Evolutionary conservation across 2,888 invertebrate genomes (phyloP), one percentile per base, ranked within the genome.

Genomic region (Volucella inflata): DNA sequence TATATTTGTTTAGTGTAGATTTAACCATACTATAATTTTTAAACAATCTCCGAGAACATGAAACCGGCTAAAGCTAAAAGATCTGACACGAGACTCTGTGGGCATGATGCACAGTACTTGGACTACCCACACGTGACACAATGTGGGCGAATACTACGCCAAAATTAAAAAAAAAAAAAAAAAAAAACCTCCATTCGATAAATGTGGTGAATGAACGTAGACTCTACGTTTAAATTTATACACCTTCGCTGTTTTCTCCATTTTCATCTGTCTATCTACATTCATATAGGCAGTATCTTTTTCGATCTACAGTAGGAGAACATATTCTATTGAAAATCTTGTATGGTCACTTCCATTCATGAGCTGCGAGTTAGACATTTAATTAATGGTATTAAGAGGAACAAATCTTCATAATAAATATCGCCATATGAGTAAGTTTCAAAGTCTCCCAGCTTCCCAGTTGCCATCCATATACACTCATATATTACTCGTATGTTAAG

Each of bases 131-230:
- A 84, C 77, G 80, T 79, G 74, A 84, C 70, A 84, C 70, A 65
- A 76, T 76, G 85, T 85, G 80, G 85, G 85, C 85, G 85, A 85
- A 85, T 85, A 85, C 85, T 85, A 85, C 81, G 85, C 85, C 85
- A 85, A 85, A 85, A 85, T 81, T 80, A 57, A 72, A 30, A 2
- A 21, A 21, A 21, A 21, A 21, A 21, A 21, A 21, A 30, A 30
- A 30, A 30, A 30, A 30, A 59, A 76, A 71, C 65, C 51, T 62
- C 17, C 36, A 12, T 65, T 71, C 36, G 30, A 50, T 59, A 42
- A 65, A 67, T 68, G 64, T 82, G 84, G 75, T 82, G 84, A 84
- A 84, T 84, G 84, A 79, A 84, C 84, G 68, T 65, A 64, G 50
- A 68, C 79, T 62, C 71, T 77, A 21, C 36, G 67, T 80, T 48